Base-by-base conservation (phyloP, 2,888 invertebrate species). In the Tenthredo distinguenda region DNA sequence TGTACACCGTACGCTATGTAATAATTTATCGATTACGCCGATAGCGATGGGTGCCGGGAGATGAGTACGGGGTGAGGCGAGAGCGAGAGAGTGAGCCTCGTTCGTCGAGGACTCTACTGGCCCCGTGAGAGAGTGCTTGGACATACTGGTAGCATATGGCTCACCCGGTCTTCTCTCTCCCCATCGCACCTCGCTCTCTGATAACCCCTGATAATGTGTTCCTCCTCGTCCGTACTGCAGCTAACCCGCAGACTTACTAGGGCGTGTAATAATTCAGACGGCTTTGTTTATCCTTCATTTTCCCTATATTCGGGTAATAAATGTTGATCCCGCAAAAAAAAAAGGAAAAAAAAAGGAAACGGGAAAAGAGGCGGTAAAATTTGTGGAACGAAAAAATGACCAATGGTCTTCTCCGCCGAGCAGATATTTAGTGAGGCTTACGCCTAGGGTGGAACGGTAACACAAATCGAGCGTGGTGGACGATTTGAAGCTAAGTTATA, bases 1-100 rank as follows among this genome's bases (percentile, higher is more conserved):
- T 18, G 50, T 50, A 50, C 47, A 50, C 47, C 31, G 15, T 26
- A 34, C 86, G 87, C 86, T 88, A 83, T 88, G 87, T 90, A 91
- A 92, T 92, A 91, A 92, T 92, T 92, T 91, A 92, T 93, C 92
- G 92, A 93, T 92, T 91, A 91, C 89, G 91, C 91, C 85, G 87
- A 88, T 88, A 87, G 88, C 87, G 86, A 86, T 85, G 87, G 86
- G 87, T 72, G 86, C 50, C 47, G 47, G 50, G 77, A 77, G 50
- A 21, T 26, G 62, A 62, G 62, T n/a, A 26, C 26, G 12, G 62
- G 26, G 62, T 2, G 55, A 50, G 31, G 15, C 12, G 50, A 85
- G 87, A 79, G 82, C 43, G 62, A 84, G 77, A 85, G 77, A 85
- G 86, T 85, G 87, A 84, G 84, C 6, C 84, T 26, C n/a, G 71